phyloP scores from a whole-genome alignment of 2,888 invertebrate genomes.

The Sisyra terminalis region DNA sequence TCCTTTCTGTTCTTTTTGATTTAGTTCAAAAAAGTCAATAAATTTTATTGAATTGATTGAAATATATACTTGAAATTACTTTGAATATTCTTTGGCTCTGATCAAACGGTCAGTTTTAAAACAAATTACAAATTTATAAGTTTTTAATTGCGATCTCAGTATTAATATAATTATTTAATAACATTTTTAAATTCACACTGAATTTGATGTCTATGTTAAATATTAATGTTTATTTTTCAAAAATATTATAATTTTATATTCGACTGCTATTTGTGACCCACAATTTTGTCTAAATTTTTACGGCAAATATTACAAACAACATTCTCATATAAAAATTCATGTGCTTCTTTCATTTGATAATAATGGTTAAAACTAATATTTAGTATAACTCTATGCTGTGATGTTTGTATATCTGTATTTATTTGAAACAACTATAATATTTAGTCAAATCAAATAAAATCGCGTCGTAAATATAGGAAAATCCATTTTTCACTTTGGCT shows the following conservation, averaged over 20 bases:
- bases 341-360: constrained; percentile 12
- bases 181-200: not conserved
- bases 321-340: constrained; percentile 3
- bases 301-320: not conserved
- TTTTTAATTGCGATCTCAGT: constrained; percentile 23
- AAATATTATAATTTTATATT: not conserved
- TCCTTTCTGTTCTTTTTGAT: no score
- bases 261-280: not conserved
- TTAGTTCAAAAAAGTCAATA: not conserved
- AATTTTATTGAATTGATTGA: not conserved
- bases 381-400: constrained; percentile 18
- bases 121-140: constrained; percentile 6
- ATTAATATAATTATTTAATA: constrained; percentile 18
- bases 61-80: constrained; percentile 15
- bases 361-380: constrained; percentile 10
- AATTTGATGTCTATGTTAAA: not conserved
- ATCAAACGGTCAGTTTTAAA: not conserved
- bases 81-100: no score
- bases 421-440: constrained; percentile 18
- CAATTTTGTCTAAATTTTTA: not conserved
- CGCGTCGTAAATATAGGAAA: no score
- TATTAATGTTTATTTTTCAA: not conserved
- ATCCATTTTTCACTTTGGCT: no score
- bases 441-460: no score
- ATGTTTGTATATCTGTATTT: constrained; percentile 24